These are phyloP conservation scores for Corythucha ciliata DNA, from an alignment of 2,888 invertebrate species.

Conservation along the genomic window DNA sequence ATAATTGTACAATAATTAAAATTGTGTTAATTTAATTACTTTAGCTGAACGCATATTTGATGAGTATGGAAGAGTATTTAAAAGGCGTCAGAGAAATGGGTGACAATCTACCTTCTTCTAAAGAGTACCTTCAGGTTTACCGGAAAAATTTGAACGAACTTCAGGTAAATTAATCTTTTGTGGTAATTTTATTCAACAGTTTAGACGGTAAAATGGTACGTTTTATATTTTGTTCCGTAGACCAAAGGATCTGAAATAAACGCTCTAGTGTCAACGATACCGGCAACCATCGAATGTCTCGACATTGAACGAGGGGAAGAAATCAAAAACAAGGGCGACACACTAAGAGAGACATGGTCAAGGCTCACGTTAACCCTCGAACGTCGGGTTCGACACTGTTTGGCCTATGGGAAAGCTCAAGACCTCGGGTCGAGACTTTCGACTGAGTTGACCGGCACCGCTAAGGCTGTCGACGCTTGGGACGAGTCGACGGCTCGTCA, in stretches of 20 bases:
- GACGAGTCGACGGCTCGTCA: conserved; percentile 46
- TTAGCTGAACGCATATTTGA: conserved; percentile 59
- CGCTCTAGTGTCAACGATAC: conserved; percentile 52
- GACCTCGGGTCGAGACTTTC: conserved; percentile 56
- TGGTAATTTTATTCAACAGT: too few relatives aligned
- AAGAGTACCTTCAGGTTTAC: conserved; percentile 64
- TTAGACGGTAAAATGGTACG: too few relatives aligned
- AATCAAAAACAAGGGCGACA: conserved; percentile 53
- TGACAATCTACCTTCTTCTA: conserved; percentile 53
- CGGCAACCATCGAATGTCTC: conserved; percentile 53
- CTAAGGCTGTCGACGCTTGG: conserved; percentile 47
- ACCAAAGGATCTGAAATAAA: conserved; percentile 60
- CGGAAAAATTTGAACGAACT: conserved; percentile 62
- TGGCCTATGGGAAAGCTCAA: conserved; percentile 62
- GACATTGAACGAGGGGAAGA: conserved; percentile 56
- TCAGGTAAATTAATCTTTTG: conserved; percentile 46
- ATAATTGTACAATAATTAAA: background rate
- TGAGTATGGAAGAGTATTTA: conserved; percentile 57
- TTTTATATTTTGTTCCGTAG: conserved; percentile 44
- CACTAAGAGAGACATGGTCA: conserved; percentile 54
- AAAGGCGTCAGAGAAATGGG: conserved; percentile 65
- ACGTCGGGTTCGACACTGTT: conserved; percentile 55
- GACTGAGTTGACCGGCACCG: conserved; percentile 55
- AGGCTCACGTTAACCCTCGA: conserved; percentile 52
- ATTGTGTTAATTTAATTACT: conserved; percentile 19